Evolutionary conservation across 2,888 invertebrate genomes (phyloP), one percentile per base, ranked within the genome.

Genomic region (Labia minor): DNA sequence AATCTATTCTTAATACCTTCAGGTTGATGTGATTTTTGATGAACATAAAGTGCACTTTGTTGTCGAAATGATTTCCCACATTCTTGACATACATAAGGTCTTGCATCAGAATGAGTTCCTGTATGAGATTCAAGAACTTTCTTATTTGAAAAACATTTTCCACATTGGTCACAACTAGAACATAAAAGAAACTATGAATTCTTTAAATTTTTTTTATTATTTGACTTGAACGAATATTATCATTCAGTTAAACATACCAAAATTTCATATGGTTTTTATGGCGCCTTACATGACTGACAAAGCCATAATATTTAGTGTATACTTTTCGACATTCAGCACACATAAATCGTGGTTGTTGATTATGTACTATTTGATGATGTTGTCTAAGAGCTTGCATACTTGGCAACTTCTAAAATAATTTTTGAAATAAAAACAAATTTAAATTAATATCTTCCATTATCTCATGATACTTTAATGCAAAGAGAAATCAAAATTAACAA

Each of bases 241-340:
- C 8, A 26, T 26, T n/a, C n/a, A n/a, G n/a, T n/a, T 26, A 26
- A 26, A 80, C 75, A 70, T 81, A 82, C 79, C 77, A 66, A 75
- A 81, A 86, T 79, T 84, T 83, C 21, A 86, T 76, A 71, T 80
- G 80, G 67, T 82, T 82, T 70, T 84, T 80, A 74, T 88, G 88
- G 63, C 82, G 80, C 69, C 82, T 78, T 0, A 86, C 83, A 75
- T 88, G 88, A 66, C 82, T 82, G 6, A 87, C 74, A 74, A 88
- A 88, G 2, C 81, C 80, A 68, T 80, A 79, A 75, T 86, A 86
- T 72, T 84, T 83, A 62, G 82, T 81, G 70, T 82, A 82, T 14
- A 84, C 80, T 71, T 83, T 83, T 62, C 85, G 83, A 73, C 88
- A 88, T 72, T 87, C 85, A 19, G 84, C 81, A 73, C 88, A 88